Evolutionary conservation across 1,140 invertebrate species (phyloP).

Genomic region (Camponotus pennsylvanicus): DNA sequence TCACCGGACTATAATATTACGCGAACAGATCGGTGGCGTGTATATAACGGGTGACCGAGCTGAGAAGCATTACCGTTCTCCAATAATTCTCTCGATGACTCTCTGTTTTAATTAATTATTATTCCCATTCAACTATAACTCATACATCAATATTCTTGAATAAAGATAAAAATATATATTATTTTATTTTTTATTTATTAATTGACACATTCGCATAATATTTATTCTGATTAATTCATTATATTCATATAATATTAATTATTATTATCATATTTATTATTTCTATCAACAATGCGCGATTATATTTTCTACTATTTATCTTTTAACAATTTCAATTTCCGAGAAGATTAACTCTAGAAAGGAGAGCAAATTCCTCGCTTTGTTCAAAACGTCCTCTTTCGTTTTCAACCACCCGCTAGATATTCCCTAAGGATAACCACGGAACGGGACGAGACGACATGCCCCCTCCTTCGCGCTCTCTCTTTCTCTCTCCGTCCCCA

Average conservation of each 20-base stretch:
- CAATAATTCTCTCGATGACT: neutral
- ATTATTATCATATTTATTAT: too few species aligned
- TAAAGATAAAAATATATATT: neutral
- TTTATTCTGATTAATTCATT: neutral
- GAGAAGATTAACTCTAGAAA: neutral
- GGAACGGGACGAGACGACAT: constrained; percentile 59
- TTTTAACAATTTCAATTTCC: too few species aligned
- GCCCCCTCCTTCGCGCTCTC: neutral
- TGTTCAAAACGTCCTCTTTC: neutral
- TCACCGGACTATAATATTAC: constrained; percentile 81
- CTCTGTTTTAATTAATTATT: neutral
- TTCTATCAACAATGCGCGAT: too few species aligned
- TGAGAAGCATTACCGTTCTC: neutral
- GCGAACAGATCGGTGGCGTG: constrained; percentile 73
- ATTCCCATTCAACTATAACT: neutral
- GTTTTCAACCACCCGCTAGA: constrained; percentile 58
- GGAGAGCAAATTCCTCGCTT: neutral
- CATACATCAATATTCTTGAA: neutral
- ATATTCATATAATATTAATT: too few species aligned
- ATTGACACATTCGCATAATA: neutral
- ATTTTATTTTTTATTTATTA: too few species aligned
- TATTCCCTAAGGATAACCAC: constrained; percentile 72
- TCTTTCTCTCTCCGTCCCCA: constrained; percentile 29
- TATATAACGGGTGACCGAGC: constrained; percentile 74
- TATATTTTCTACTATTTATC: too few species aligned